Evolutionary conservation across 2,113 vertebrate genomes (phyloP).

Genomic region (Proterorhinus semilunaris): DNA sequence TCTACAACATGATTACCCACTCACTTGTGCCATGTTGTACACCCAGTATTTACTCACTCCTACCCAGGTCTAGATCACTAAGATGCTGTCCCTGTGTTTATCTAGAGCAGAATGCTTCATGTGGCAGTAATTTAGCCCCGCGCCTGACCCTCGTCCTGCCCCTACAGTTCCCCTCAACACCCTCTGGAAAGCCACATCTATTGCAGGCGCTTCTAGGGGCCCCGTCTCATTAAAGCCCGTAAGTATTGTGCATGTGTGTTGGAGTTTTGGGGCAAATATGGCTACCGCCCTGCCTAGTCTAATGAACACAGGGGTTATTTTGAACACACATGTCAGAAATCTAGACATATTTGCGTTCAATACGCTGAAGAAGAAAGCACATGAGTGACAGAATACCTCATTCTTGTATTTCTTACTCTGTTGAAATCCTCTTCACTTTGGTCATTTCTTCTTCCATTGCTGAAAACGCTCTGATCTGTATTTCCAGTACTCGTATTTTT

Average conservation of each 20-base stretch:
- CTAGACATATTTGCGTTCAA: conserved; percentile 30
- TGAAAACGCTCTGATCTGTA: too few relatives aligned
- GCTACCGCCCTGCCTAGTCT: conserved; percentile 1
- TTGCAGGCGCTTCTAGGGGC: conserved; percentile 45
- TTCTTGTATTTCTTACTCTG: conserved; percentile 39
- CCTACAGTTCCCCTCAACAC: conserved; percentile 47
- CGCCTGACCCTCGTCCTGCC: conserved; percentile 60
- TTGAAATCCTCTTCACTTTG: conserved; percentile 32
- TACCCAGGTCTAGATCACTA: conserved; percentile 17
- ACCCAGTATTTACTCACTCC: conserved; percentile 24
- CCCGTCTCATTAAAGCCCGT: conserved; percentile 55
- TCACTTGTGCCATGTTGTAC: conserved; percentile 25
- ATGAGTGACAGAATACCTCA: background rate
- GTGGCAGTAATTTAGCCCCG: conserved; percentile 65
- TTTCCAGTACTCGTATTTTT: too few relatives aligned
- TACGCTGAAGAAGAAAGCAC: background rate
- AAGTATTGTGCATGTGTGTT: conserved; percentile 10
- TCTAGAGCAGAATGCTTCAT: conserved; percentile 49
- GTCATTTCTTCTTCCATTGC: too few relatives aligned
- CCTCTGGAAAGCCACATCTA: conserved; percentile 73
- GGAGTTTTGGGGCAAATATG: conserved; percentile 9
- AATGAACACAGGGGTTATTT: conserved; percentile 28
- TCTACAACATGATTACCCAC: conserved; percentile 38
- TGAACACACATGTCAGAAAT: conserved; percentile 40
- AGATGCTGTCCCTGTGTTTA: conserved; percentile 30